phyloP scores from a whole-genome alignment of 2,113 vertebrate species.

The Oceanodroma tethys region DNA sequence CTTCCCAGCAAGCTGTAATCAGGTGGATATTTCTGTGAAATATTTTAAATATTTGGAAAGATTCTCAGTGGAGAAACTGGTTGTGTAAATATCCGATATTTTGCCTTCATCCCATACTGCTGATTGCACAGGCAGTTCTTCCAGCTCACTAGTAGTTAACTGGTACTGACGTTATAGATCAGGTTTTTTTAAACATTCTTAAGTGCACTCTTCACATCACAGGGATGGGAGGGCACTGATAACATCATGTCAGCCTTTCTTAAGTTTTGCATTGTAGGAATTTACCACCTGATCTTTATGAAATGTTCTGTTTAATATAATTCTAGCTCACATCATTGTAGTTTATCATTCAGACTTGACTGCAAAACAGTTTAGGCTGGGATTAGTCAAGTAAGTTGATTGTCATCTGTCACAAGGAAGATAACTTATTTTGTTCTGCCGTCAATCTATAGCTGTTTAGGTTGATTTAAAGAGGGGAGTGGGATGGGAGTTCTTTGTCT shows the following conservation, averaged over 20 bases:
- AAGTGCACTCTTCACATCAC: background rate
- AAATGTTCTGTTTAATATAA: background rate
- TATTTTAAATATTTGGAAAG: background rate
- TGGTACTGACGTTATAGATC: background rate
- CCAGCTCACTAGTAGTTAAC: background rate
- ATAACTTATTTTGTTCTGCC: background rate
- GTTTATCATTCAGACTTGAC: background rate
- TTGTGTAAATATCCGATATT: background rate
- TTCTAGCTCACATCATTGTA: background rate
- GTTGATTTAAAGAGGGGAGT: background rate
- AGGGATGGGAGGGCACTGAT: background rate
- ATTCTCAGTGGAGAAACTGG: background rate
- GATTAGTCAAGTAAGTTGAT: background rate
- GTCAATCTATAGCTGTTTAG: background rate
- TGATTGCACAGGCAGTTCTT: background rate
- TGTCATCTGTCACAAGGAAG: background rate
- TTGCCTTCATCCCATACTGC: accelerated
- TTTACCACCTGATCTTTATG: slow-evolving; percentile 6
- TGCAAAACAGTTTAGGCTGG: background rate
- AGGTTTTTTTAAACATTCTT: background rate
- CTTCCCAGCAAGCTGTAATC: background rate
- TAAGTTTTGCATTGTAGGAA: slow-evolving; percentile 3
- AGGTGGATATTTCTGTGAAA: background rate
- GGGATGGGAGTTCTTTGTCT: background rate
- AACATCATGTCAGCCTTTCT: background rate